phyloP scores from a whole-genome alignment of 1,140 invertebrate species.

The Panulirus ornatus region DNA sequence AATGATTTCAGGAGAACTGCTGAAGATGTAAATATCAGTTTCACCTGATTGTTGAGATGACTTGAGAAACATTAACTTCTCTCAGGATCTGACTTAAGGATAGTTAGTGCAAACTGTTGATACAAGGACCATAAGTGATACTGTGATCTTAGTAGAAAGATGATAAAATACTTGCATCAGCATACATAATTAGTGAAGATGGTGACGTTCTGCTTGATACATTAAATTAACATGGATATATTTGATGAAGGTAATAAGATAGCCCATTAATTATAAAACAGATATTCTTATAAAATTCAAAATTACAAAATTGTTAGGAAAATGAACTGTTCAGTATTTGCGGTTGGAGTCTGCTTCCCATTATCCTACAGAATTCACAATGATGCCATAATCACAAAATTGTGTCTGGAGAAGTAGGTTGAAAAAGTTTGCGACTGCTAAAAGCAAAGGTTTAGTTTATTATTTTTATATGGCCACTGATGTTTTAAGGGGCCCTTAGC shows the following conservation, averaged over 20 bases:
- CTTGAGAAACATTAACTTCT: background rate
- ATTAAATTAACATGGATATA: background rate
- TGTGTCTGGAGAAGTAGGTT: too few relatives aligned
- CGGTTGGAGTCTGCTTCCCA: too few relatives aligned
- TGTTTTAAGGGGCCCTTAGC: too few relatives aligned
- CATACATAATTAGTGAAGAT: background rate
- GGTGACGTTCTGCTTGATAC: background rate
- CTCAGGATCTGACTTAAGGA: background rate
- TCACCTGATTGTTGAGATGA: background rate
- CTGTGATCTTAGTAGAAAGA: background rate
- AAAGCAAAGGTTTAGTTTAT: too few relatives aligned
- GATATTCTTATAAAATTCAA: background rate
- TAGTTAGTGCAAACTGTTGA: background rate
- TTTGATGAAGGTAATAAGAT: background rate
- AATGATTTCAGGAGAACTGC: background rate
- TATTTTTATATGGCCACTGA: too few relatives aligned
- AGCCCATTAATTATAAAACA: background rate
- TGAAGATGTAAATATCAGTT: background rate
- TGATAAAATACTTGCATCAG: background rate
- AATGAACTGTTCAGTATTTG: background rate
- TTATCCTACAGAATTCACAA: too few relatives aligned
- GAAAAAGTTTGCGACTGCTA: too few relatives aligned
- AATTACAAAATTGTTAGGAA: background rate
- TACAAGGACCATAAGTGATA: too few relatives aligned
- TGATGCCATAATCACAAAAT: too few relatives aligned